phyloP scores from a whole-genome alignment of 2,113 vertebrate genomes.

The Rhegmatorhina hoffmannsi region DNA sequence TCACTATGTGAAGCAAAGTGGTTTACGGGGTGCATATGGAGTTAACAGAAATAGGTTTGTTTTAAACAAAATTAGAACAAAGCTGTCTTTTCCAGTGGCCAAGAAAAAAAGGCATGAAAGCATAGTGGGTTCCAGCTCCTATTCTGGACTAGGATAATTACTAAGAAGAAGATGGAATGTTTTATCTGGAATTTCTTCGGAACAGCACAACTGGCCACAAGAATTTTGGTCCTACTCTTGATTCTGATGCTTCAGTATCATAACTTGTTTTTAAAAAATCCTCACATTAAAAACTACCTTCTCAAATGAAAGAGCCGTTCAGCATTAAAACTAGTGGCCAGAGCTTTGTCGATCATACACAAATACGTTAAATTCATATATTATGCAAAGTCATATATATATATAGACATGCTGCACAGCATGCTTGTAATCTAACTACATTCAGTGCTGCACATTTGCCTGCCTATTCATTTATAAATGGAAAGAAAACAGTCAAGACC shows the following conservation, averaged over 20 bases:
- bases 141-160: not conserved
- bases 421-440: not conserved
- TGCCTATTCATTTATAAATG: not conserved
- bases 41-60: not conserved
- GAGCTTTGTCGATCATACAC: not conserved
- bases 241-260: not conserved
- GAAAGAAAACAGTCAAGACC: not conserved
- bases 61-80: not conserved
- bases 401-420: not conserved
- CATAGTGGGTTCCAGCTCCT: not conserved
- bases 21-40: not conserved
- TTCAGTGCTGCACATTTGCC: not conserved
- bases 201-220: not conserved
- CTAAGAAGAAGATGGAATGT: not conserved
- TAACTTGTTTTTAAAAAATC: not conserved
- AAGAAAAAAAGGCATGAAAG: not conserved
- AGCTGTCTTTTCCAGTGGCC: not conserved
- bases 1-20: not conserved
- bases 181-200: constrained; percentile 6
- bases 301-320: not conserved
- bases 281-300: not conserved
- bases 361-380: not conserved
- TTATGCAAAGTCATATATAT: not conserved
- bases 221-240: not conserved
- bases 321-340: not conserved